Evolutionary conservation across 2,797 vertebrate species (phyloP).

Genomic region (Chloroceryle amazona): DNA sequence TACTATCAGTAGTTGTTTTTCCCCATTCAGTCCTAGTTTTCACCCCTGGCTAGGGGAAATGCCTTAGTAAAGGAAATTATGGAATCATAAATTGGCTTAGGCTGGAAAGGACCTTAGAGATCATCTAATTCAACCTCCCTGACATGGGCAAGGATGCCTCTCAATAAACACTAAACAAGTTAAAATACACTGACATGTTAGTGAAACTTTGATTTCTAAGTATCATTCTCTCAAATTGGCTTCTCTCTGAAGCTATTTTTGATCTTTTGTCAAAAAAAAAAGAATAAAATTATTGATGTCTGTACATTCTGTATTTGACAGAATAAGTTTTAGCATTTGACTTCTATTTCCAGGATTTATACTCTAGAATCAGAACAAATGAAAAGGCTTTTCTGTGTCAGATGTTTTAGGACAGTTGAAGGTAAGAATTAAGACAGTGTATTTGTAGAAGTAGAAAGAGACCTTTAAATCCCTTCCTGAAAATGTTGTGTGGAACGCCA

Average conservation of each 20-base stretch:
- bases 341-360: slow-evolving; percentile 24
- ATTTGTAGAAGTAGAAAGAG: not conserved
- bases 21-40: not conserved
- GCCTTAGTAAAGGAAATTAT: not conserved
- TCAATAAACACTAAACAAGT: not conserved
- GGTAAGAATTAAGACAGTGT: not conserved
- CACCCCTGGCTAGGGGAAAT: not conserved
- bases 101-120: too few relatives aligned
- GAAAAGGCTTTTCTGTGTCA: slow-evolving; percentile 6
- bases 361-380: slow-evolving; percentile 10
- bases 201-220: not conserved
- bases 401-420: not conserved
- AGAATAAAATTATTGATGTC: not conserved
- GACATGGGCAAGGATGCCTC: too few relatives aligned
- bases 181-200: not conserved
- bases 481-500: not conserved
- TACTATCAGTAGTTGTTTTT: not conserved
- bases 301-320: not conserved
- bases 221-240: not conserved
- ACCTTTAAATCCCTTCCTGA: not conserved
- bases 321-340: slow-evolving; percentile 11
- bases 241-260: slow-evolving; percentile 11
- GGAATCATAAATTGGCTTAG: too few relatives aligned
- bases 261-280: not conserved
- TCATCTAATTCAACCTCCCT: too few relatives aligned